Base-by-base conservation (phyloP, 2,888 invertebrate genomes). In the Oegoconia quadripuncta region DNA sequence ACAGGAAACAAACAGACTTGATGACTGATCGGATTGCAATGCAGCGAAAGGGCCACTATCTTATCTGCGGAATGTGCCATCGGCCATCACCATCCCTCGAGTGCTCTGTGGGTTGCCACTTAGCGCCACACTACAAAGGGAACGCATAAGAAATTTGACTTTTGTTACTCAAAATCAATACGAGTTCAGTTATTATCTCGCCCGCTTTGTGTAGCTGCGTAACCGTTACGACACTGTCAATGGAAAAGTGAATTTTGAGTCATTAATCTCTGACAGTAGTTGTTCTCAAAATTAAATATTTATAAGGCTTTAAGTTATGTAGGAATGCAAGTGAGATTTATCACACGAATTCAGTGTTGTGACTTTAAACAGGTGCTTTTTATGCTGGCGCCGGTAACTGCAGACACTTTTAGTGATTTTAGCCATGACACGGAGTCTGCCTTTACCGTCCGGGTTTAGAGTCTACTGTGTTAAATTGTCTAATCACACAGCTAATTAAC, bases 11-110 rank as follows among this genome's bases (percentile, higher is more conserved):
- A 37, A 34, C 37, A 17, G 34, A 20, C 11, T 17, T 29, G 67
- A 62, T 84, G 84, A 83, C 67, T 75, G 64, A 67, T 63, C 68
- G 59, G 64, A 73, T 76, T 69, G 81, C 74, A 75, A 82, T 83
- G 81, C 68, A 58, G 47, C 42, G 39, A 51, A 55, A 58, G 48
- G 45, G 49, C 44, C 42, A 50, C 49, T 80, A 79, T 80, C 81
- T 83, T 82, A 81, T 83, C 81, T 82, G 33, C 55, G 68, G 84
- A 86, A 86, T 86, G 83, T 74, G 75, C 71, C 72, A 75, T 70
- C 71, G n/a, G n/a, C n/a, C n/a, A n/a, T n/a, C n/a, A n/a, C 71
- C 71, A 76, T 71, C 71, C 76, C 74, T 69, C 61, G 60, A 57
- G 55, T 54, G 59, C 64, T 46, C 67, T 51, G 64, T 72, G 70